Evolutionary conservation across 1,140 invertebrate species (phyloP).

Genomic region (Muscidifurax raptorellus): DNA sequence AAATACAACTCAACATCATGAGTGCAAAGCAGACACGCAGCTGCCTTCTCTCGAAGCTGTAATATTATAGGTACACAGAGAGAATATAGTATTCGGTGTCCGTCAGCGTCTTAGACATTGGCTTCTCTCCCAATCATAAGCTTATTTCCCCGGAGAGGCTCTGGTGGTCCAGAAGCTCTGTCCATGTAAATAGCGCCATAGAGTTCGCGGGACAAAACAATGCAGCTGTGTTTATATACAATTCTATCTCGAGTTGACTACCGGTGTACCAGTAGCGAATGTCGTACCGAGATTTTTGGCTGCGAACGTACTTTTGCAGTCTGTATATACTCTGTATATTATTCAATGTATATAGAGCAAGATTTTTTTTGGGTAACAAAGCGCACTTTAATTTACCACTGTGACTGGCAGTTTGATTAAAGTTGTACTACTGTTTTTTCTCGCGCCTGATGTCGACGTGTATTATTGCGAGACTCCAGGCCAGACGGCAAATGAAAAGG

Average conservation of each 20-base stretch:
- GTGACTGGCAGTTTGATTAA: neutral
- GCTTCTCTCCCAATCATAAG: conserved; percentile 62
- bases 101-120: conserved; percentile 53
- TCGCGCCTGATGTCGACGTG: no score
- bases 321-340: no score
- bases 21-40: no score
- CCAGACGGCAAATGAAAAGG: no score
- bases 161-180: neutral
- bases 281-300: neutral
- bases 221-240: neutral
- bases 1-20: no score
- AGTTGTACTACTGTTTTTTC: neutral
- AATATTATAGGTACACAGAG: no score
- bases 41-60: no score
- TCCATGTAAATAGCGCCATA: conserved; percentile 46
- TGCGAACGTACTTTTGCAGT: neutral
- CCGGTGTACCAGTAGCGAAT: conserved; percentile 2
- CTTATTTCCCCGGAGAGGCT: conserved; percentile 61
- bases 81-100: neutral
- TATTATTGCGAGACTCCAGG: no score
- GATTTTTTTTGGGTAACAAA: no score
- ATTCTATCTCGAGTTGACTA: conserved; percentile 7
- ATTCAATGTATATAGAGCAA: no score
- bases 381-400: no score
- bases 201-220: neutral